Evolutionary conservation across 2,888 invertebrate genomes (phyloP).

Genomic region (Drosophila pegasa): DNA sequence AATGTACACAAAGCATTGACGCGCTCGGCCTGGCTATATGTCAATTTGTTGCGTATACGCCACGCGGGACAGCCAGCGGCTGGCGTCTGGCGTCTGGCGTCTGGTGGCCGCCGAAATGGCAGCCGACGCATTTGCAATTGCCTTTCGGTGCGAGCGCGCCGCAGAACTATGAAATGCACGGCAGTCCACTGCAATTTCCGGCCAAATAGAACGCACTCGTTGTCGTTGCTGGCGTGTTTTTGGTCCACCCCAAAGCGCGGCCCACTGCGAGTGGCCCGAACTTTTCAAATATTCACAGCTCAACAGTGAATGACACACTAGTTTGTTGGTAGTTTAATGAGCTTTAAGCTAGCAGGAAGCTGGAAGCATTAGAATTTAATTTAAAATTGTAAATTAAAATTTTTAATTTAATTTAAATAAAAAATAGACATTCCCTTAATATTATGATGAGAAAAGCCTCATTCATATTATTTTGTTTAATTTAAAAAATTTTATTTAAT

Average conservation of each 20-base stretch:
- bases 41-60: constrained; percentile 62
- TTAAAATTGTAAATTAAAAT: no score
- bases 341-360: neutral
- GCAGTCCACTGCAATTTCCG: constrained; percentile 51
- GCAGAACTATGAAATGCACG: constrained; percentile 37
- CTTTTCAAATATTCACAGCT: constrained; percentile 37
- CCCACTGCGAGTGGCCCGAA: constrained; percentile 18
- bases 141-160: constrained; percentile 10
- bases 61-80: constrained; percentile 33
- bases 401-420: no score
- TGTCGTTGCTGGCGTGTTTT: constrained; percentile 23
- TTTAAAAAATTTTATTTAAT: no score
- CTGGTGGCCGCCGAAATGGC: constrained; percentile 11
- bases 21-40: constrained; percentile 26
- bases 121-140: constrained; percentile 33
- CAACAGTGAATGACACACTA: neutral
- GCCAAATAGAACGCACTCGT: constrained; percentile 31
- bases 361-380: neutral
- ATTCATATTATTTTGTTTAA: no score
- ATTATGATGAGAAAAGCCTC: no score
- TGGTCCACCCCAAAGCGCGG: constrained; percentile 18
- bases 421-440: no score
- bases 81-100: constrained; percentile 1
- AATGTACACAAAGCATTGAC: constrained; percentile 6
- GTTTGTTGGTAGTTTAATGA: neutral